Evolutionary conservation across 1,140 invertebrate genomes (phyloP).

Genomic region (Drosophila burlai): DNA sequence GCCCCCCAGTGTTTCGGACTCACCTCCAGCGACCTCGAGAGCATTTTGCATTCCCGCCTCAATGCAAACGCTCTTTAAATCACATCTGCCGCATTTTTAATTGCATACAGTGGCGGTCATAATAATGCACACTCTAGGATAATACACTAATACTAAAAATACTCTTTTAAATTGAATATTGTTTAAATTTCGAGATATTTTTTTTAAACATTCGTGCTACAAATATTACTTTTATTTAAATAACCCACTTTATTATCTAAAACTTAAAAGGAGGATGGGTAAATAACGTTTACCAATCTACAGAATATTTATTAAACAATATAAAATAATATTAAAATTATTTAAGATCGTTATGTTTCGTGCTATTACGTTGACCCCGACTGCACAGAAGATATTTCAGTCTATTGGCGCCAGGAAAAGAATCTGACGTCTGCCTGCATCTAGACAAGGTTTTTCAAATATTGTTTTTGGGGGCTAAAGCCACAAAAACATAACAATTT

Average conservation of each 20-base stretch:
- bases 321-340: slow-evolving; percentile 14
- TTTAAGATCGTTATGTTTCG: neutral
- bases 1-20: slow-evolving; percentile 8
- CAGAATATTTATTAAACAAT: slow-evolving; percentile 5
- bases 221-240: neutral
- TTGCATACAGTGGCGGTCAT: slow-evolving; percentile 16
- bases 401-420: slow-evolving; percentile 39
- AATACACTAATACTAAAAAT: neutral
- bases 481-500: neutral
- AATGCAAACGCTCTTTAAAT: slow-evolving; percentile 77
- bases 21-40: slow-evolving; percentile 44
- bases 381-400: slow-evolving; percentile 2
- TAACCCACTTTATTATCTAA: neutral
- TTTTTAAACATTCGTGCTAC: too few species aligned
- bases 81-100: slow-evolving; percentile 65
- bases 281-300: too few species aligned
- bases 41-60: slow-evolving; percentile 36
- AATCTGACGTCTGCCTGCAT: slow-evolving; percentile 12
- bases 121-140: neutral
- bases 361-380: neutral
- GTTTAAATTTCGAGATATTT: too few species aligned
- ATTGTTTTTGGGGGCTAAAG: slow-evolving; percentile 18
- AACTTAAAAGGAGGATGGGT: neutral
- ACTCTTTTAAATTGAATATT: neutral
- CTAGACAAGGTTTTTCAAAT: slow-evolving; percentile 33